phyloP scores from a whole-genome alignment of 2,888 invertebrate genomes.

The Hemicrepidius hirtus region DNA sequence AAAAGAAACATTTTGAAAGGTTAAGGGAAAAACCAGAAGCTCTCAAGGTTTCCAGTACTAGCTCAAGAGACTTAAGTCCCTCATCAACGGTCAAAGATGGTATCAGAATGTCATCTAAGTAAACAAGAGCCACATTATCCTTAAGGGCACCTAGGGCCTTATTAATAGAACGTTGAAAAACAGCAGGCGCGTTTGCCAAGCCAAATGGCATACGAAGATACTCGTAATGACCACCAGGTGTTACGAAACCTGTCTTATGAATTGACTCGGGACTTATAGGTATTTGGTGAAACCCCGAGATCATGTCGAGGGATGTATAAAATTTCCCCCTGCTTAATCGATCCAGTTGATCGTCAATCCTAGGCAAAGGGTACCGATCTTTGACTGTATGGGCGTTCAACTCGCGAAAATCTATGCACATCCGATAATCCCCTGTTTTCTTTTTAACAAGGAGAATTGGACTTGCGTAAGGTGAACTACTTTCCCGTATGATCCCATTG shows the following conservation, averaged over 20 bases:
- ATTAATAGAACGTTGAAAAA: conserved; percentile 47
- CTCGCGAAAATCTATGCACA: conserved; percentile 58
- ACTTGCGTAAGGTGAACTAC: conserved; percentile 52
- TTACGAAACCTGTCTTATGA: neutral
- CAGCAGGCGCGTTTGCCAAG: conserved; percentile 38
- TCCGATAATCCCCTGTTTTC: conserved; percentile 43
- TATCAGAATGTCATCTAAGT: neutral
- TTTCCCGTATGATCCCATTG: conserved; percentile 43
- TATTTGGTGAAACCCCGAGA: conserved; percentile 63
- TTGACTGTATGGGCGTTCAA: conserved; percentile 60
- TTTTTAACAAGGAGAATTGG: conserved; percentile 53
- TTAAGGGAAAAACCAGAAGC: conserved; percentile 50
- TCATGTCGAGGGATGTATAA: conserved; percentile 61
- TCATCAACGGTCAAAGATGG: conserved; percentile 25
- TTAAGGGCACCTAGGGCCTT: conserved; percentile 34
- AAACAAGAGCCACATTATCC: neutral
- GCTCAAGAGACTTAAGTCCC: conserved; percentile 24
- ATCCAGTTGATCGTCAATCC: conserved; percentile 61
- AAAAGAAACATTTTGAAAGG: conserved; percentile 53
- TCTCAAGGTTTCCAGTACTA: conserved; percentile 12
- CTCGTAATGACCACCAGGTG: no score
- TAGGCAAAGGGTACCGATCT: conserved; percentile 61
- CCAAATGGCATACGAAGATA: conserved; percentile 48
- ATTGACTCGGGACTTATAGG: conserved; percentile 37
- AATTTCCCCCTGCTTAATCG: conserved; percentile 52